Evolutionary conservation across 2,113 vertebrate species (phyloP), one percentile per base, ranked within the genome.

Genomic region (Axis porcinus): DNA sequence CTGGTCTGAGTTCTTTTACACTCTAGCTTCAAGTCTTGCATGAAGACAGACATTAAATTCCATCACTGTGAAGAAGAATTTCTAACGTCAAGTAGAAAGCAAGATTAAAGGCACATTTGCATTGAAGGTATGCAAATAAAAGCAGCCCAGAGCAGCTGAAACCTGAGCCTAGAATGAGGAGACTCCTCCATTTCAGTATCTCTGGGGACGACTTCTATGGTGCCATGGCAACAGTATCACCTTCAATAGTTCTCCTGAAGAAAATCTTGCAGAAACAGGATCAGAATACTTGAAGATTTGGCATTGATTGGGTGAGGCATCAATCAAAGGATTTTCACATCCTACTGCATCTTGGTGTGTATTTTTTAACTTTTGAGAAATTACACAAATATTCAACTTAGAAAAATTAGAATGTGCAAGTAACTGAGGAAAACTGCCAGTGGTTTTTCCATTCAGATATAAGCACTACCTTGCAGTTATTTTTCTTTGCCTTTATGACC

Each of bases 161-260:
- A 94, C 76, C 67, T 50, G 87, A 83, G 23, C 70, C 78, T 78
- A 79, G 86, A 91, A 85, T 76, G 57, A 81, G 1, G 6, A 50
- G 30, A 94, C 60, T 88, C 28, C 43, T 94, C 58, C 54, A 92
- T 92, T 88, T 90, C 64, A 93, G 70, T 92, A 78, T 54, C 93
- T 70, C 83, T 90, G 87, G 74, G 95, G 36, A 58, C 43, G 25
- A 21, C 40, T 82, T 76, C 1, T 33, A 30, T 47, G 90, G 10
- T 96, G 13, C 96, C 92, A 95, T 97, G 90, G 94, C 90, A 97
- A 97, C 92, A 62, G 64, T 12, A 36, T 84, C 92, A 95, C 84
- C 88, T 95, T 78, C n/a, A 40, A 7, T 52, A 70, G 52, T 85
- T 92, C 43, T 85, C 58, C 62, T 82, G 64, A 84, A 97, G 86